A percentile compares a stretch with the other conserved stretches of the same genome.
phyloP scores from a whole-genome alignment of 2,888 invertebrate genomes.

The Euzophera pinguis region DNA sequence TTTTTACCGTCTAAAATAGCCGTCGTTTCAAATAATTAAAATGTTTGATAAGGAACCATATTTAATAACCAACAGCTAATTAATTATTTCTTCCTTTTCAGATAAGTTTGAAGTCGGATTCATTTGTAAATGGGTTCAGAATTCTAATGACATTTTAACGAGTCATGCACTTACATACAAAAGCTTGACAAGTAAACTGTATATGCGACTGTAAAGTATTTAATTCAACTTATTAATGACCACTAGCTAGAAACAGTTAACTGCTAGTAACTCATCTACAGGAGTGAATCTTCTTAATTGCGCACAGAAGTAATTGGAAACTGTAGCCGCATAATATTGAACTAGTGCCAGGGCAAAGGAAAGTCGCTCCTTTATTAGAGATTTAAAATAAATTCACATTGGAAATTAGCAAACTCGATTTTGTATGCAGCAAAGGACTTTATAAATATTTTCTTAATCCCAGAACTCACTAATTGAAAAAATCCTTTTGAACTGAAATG shows the following conservation, averaged over 20 bases:
- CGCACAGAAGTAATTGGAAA: slow-evolving; percentile 51
- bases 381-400: slow-evolving; percentile 20
- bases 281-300: slow-evolving; percentile 55
- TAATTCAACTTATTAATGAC: slow-evolving; percentile 52
- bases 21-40: too few species aligned
- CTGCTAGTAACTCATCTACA: slow-evolving; percentile 35
- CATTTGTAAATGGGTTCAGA: not conserved
- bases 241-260: slow-evolving; percentile 39
- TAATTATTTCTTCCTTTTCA: too few species aligned
- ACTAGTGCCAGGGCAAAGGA: slow-evolving; percentile 31
- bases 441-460: not conserved
- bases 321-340: slow-evolving; percentile 42
- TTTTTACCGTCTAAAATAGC: too few species aligned
- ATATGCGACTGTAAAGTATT: slow-evolving; percentile 29
- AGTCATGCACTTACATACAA: slow-evolving; percentile 11
- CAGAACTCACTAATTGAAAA: not conserved
- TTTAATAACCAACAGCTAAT: too few species aligned
- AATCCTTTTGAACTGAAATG: too few species aligned
- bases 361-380: slow-evolving; percentile 41
- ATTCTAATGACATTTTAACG: not conserved
- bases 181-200: slow-evolving; percentile 14
- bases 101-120: too few species aligned
- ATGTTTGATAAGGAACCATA: too few species aligned
- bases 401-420: not conserved
- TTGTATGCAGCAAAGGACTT: not conserved